phyloP scores from a whole-genome alignment of 2,888 invertebrate genomes.

The Drosophila recens region DNA sequence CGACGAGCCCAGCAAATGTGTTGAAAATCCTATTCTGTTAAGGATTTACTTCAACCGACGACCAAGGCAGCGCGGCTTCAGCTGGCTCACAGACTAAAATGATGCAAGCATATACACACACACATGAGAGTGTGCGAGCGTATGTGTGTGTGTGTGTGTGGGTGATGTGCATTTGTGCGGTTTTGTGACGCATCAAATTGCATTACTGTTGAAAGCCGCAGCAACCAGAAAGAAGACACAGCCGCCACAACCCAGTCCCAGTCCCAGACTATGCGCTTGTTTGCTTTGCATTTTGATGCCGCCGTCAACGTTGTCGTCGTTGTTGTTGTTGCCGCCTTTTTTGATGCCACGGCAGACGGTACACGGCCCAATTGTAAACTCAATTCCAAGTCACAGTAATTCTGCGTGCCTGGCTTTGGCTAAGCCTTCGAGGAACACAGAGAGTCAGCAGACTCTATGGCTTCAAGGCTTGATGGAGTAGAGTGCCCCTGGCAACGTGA shows the following conservation, averaged over 20 bases:
- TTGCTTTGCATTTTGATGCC: slow-evolving; percentile 77
- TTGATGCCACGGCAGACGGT: slow-evolving; percentile 6
- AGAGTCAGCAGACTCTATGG: slow-evolving; percentile 36
- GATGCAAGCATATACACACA: background rate
- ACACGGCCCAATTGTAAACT: slow-evolving; percentile 27
- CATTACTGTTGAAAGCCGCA: slow-evolving; percentile 73
- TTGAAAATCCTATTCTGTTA: slow-evolving; percentile 72
- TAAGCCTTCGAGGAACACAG: slow-evolving; percentile 58
- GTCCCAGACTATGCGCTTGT: slow-evolving; percentile 45
- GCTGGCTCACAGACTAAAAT: slow-evolving; percentile 30
- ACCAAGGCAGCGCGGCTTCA: slow-evolving; percentile 10
- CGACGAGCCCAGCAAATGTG: slow-evolving; percentile 55
- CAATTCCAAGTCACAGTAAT: slow-evolving; percentile 51
- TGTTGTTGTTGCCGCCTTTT: slow-evolving; percentile 20
- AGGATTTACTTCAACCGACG: slow-evolving; percentile 59
- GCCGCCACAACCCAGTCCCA: slow-evolving; percentile 21
- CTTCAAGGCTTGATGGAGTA: slow-evolving; percentile 44
- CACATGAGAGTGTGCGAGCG: slow-evolving; percentile 1
- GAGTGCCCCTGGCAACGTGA: slow-evolving; percentile 34
- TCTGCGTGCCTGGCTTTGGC: slow-evolving; percentile 60
- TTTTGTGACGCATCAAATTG: slow-evolving; percentile 76
- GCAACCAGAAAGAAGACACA: slow-evolving; percentile 48
- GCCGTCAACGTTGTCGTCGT: slow-evolving; percentile 4
- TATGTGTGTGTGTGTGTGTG: slow-evolving; percentile 18
- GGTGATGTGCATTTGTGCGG: slow-evolving; percentile 61